phyloP scores from a whole-genome alignment of 2,797 vertebrate species.

The Rhynchonycteris naso region DNA sequence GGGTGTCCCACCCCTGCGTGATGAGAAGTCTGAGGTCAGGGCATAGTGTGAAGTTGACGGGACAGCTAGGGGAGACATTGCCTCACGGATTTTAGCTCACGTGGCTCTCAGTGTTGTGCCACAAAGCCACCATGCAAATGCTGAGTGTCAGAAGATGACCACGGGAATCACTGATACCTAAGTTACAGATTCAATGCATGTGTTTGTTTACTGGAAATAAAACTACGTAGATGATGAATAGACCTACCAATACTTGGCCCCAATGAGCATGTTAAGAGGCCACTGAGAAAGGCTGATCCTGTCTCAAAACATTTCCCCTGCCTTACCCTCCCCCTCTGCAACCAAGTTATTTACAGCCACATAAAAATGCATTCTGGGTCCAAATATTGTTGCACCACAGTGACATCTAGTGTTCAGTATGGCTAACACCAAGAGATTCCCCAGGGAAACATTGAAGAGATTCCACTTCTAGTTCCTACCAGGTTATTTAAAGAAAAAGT shows the following conservation, averaged over 20 bases:
- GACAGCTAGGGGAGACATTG: accelerated
- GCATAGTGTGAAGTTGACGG: accelerated
- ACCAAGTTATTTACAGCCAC: conserved; percentile 81
- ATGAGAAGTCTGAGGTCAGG: not conserved
- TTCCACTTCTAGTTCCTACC: not conserved
- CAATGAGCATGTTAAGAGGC: not conserved
- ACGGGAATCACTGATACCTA: too few relatives aligned
- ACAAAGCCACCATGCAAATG: not conserved
- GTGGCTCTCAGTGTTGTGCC: too few relatives aligned
- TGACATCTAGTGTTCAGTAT: conserved; percentile 83
- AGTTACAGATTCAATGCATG: too few relatives aligned
- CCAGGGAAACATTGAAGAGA: accelerated
- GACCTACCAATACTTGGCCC: not conserved
- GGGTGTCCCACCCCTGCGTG: accelerated
- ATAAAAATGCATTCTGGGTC: conserved; percentile 68
- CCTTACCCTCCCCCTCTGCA: not conserved
- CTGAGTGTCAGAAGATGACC: not conserved
- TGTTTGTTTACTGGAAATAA: not conserved
- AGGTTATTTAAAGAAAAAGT: not conserved
- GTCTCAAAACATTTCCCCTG: not conserved
- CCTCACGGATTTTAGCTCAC: not conserved
- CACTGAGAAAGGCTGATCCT: not conserved
- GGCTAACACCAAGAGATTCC: not conserved
- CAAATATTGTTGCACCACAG: conserved; percentile 74
- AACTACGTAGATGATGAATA: not conserved